phyloP scores from a whole-genome alignment of 2,888 invertebrate species.

The Troilus luridus region DNA sequence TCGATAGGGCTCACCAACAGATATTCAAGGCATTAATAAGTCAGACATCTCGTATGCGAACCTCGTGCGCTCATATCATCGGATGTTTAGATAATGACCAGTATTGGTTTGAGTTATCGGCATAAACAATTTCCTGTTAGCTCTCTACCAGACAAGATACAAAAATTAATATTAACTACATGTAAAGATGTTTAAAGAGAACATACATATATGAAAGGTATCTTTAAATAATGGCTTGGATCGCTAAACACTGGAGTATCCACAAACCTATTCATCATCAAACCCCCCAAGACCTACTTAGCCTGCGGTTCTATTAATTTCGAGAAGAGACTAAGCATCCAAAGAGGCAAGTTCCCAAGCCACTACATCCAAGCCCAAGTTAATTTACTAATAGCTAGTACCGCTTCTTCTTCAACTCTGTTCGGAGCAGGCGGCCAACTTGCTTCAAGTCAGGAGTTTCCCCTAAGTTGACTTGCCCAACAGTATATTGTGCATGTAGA shows the following conservation, averaged over 20 bases:
- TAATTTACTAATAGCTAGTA: constrained; percentile 34
- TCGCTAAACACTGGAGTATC: background rate
- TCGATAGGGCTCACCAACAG: background rate
- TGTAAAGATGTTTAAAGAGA: background rate
- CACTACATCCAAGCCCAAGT: background rate
- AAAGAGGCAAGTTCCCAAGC: background rate
- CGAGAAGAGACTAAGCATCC: background rate
- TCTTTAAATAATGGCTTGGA: background rate
- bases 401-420: constrained; percentile 16
- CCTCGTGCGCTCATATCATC: background rate
- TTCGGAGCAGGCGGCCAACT: background rate
- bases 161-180: background rate
- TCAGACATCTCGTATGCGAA: background rate
- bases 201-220: background rate
- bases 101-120: background rate
- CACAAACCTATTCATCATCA: background rate
- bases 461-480: background rate
- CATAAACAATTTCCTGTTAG: background rate
- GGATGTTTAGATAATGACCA: background rate
- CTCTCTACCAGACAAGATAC: background rate
- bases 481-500: background rate
- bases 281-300: background rate
- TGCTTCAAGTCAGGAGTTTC: background rate
- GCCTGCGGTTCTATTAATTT: constrained; percentile 23
- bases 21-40: constrained; percentile 12